phyloP scores from a whole-genome alignment of 1,140 invertebrate species.

The Trichomalopsis sarcophagae region DNA sequence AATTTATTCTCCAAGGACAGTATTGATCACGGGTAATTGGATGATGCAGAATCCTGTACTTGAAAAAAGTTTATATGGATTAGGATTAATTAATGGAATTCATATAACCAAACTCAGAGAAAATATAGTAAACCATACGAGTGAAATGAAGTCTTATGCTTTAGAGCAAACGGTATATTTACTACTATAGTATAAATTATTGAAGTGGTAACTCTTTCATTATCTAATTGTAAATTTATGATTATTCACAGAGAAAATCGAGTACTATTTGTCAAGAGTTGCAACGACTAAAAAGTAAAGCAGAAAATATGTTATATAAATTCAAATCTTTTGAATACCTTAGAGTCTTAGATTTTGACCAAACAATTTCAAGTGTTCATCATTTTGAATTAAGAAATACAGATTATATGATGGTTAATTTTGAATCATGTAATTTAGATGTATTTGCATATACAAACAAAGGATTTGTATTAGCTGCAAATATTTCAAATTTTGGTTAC shows the following conservation, averaged over 20 bases:
- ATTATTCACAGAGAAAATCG: slow-evolving; percentile 62
- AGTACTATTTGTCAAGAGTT: slow-evolving; percentile 64
- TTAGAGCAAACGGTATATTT: slow-evolving; percentile 59
- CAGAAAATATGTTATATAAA: slow-evolving; percentile 68
- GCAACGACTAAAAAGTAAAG: slow-evolving; percentile 54
- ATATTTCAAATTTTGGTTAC: slow-evolving; percentile 59
- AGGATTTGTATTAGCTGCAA: slow-evolving; percentile 54
- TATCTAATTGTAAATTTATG: slow-evolving; percentile 15
- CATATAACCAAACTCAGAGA: slow-evolving; percentile 60
- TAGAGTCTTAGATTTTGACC: slow-evolving; percentile 63
- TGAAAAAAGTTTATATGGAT: slow-evolving; percentile 59
- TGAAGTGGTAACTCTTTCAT: background rate
- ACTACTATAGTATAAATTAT: slow-evolving; percentile 12
- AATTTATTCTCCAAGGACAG: slow-evolving; percentile 46
- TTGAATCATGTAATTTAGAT: slow-evolving; percentile 58
- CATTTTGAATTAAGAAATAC: slow-evolving; percentile 62
- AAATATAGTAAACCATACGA: slow-evolving; percentile 55
- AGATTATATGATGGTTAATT: slow-evolving; percentile 70
- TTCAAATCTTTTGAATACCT: slow-evolving; percentile 72
- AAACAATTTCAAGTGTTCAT: slow-evolving; percentile 63
- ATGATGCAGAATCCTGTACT: slow-evolving; percentile 64
- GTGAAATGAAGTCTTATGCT: slow-evolving; percentile 55
- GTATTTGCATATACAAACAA: slow-evolving; percentile 55
- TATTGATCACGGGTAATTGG: slow-evolving; percentile 67
- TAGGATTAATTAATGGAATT: slow-evolving; percentile 61